Percentiles rank a stretch among this genome's conserved stretches.
Conservation (phyloP, 2,888 invertebrate genomes). For the Tiliacea aurago region DNA sequence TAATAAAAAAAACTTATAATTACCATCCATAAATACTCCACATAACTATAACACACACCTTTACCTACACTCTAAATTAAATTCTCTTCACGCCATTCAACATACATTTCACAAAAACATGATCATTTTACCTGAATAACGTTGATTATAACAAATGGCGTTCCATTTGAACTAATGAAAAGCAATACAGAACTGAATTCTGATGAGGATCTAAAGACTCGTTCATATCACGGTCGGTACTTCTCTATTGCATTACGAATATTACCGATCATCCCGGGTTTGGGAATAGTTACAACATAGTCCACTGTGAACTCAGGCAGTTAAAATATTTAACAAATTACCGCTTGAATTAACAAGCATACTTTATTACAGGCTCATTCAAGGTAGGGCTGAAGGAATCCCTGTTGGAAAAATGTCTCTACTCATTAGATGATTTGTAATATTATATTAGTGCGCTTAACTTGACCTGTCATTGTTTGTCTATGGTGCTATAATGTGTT, state of each 20-base stretch:
- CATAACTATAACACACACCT: background rate
- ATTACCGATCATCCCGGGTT: no score
- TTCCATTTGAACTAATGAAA: constrained; percentile 68
- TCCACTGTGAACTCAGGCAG: no score
- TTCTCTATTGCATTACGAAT: background rate
- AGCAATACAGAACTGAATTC: constrained; percentile 66
- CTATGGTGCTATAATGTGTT: no score
- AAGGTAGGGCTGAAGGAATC: no score
- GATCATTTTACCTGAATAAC: constrained; percentile 65
- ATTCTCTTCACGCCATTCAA: constrained; percentile 39
- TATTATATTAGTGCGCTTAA: no score
- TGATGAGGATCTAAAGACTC: constrained; percentile 59
- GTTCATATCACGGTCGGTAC: constrained; percentile 21
- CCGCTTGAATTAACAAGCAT: no score
- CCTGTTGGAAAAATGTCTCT: no score
- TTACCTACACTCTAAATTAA: constrained; percentile 23
- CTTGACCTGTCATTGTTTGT: no score
- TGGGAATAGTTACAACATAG: no score
- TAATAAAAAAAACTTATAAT: background rate
- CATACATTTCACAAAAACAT: constrained; percentile 45
- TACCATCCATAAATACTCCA: background rate
- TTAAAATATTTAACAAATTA: no score
- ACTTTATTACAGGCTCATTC: no score
- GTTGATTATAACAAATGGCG: constrained; percentile 63
- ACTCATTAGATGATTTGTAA: no score